These are phyloP conservation scores for Rhabdomys dilectus DNA, from an alignment of 2,113 vertebrate species.

Conservation along the genomic window DNA sequence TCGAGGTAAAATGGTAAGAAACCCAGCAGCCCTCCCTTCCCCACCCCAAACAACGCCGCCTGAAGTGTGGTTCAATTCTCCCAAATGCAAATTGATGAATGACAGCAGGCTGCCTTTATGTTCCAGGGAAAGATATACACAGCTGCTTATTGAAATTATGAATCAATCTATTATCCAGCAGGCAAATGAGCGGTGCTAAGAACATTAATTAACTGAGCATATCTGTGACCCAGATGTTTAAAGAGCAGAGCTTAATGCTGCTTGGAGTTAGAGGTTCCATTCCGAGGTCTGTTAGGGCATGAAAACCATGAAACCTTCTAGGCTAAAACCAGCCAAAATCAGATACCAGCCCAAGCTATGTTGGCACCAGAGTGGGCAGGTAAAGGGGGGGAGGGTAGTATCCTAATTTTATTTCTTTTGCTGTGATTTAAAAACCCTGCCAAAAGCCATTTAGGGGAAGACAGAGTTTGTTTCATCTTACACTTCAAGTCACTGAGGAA, in stretches of 20 bases:
- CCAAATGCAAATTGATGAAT: constrained; percentile 68
- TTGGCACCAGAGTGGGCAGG: background rate
- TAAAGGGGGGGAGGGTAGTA: too few species aligned
- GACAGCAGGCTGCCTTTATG: constrained; percentile 77
- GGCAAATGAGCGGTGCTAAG: constrained; percentile 80
- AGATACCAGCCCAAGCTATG: background rate
- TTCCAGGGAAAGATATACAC: constrained; percentile 80
- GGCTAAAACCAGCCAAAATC: background rate
- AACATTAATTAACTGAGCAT: constrained; percentile 84
- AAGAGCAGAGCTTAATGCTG: constrained; percentile 75
- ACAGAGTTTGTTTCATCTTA: background rate
- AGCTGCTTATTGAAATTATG: constrained; percentile 85
- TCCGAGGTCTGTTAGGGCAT: background rate
- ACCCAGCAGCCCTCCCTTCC: constrained; percentile 41
- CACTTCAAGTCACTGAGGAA: too few species aligned
- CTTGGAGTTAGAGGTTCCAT: constrained; percentile 67
- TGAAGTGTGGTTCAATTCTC: constrained; percentile 71
- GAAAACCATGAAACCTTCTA: background rate
- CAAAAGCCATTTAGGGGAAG: background rate
- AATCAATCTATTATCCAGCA: constrained; percentile 84
- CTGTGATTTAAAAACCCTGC: background rate
- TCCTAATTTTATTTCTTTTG: background rate
- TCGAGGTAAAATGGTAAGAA: constrained; percentile 49
- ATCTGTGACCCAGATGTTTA: constrained; percentile 86
- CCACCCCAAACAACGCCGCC: constrained; percentile 58